A percentile compares a stretch with the other conserved stretches of the same genome.
Conservation (phyloP, 2,113 vertebrate species). For the Anas platyrhynchos region DNA sequence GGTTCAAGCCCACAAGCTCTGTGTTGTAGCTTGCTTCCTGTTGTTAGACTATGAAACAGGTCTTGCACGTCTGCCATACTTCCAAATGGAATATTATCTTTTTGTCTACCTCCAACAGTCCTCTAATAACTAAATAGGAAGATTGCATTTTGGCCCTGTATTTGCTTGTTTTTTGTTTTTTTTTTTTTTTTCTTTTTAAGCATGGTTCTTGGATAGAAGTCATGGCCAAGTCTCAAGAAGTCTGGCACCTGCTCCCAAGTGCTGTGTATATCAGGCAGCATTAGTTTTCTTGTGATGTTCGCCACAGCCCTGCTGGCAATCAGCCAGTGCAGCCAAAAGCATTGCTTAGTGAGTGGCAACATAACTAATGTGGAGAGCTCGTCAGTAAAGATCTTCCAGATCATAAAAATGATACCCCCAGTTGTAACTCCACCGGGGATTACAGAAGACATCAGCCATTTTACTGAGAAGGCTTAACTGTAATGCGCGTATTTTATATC, state of each 20-base stretch:
- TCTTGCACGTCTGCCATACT: not conserved
- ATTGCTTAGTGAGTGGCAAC: no score
- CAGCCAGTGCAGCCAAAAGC: not conserved
- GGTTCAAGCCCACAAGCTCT: not conserved
- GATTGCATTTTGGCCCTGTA: rapidly evolving
- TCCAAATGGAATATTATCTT: not conserved
- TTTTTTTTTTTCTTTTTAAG: not conserved
- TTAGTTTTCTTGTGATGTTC: not conserved
- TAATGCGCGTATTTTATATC: not conserved
- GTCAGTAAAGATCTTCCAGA: not conserved
- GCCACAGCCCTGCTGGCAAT: not conserved
- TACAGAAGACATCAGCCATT: not conserved
- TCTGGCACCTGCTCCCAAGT: not conserved
- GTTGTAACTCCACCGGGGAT: not conserved
- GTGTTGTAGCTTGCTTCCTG: not conserved
- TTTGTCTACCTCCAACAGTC: not conserved
- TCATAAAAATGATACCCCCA: not conserved
- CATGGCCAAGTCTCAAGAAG: no score
- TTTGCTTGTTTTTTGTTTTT: not conserved
- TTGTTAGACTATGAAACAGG: no score
- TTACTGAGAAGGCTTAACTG: not conserved
- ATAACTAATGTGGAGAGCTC: not conserved
- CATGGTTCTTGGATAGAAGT: not conserved
- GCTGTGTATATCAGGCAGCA: no score
- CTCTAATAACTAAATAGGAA: no score